phyloP scores from a whole-genome alignment of 1,140 invertebrate species.

The Scaptodrosophila lebanonensis region DNA sequence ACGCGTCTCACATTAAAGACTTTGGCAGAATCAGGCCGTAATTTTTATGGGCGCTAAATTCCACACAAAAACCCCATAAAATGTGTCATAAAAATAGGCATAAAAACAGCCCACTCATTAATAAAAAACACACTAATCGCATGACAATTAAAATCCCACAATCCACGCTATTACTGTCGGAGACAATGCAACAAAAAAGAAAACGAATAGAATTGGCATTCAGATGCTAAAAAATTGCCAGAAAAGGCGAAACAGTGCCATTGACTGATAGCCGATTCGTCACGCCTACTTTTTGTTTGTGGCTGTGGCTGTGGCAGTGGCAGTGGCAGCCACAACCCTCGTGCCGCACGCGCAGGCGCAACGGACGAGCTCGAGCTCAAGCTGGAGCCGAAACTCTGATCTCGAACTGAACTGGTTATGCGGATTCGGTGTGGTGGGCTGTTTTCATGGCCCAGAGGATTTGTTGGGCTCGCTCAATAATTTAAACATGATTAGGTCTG shows the following conservation, averaged over 20 bases:
- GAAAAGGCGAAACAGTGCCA: conserved; percentile 41
- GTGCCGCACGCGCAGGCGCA: conserved; percentile 50
- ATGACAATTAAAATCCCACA: conserved; percentile 58
- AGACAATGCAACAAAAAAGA: conserved; percentile 5
- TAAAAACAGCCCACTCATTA: conserved; percentile 52
- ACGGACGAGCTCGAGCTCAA: conserved; percentile 8
- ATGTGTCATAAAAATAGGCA: conserved; percentile 42
- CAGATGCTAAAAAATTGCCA: conserved; percentile 47
- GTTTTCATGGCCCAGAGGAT: conserved; percentile 30
- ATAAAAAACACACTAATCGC: conserved; percentile 44
- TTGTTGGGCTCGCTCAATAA: conserved; percentile 55
- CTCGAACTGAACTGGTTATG: conserved; percentile 56
- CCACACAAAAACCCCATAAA: conserved; percentile 38
- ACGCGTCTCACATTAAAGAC: conserved; percentile 42
- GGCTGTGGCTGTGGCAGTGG: neutral
- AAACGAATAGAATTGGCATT: conserved; percentile 12
- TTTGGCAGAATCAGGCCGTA: too few relatives aligned
- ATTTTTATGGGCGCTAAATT: neutral
- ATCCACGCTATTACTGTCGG: conserved; percentile 16
- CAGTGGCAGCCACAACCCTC: conserved; percentile 22
- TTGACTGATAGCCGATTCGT: conserved; percentile 70
- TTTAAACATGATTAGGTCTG: conserved; percentile 77
- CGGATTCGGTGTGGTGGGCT: conserved; percentile 43
- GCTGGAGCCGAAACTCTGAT: neutral
- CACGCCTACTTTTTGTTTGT: conserved; percentile 59